Percentiles rank a stretch among this genome's conserved stretches.
phyloP scores from a whole-genome alignment of 2,888 invertebrate genomes.

The Conus canariensis region DNA sequence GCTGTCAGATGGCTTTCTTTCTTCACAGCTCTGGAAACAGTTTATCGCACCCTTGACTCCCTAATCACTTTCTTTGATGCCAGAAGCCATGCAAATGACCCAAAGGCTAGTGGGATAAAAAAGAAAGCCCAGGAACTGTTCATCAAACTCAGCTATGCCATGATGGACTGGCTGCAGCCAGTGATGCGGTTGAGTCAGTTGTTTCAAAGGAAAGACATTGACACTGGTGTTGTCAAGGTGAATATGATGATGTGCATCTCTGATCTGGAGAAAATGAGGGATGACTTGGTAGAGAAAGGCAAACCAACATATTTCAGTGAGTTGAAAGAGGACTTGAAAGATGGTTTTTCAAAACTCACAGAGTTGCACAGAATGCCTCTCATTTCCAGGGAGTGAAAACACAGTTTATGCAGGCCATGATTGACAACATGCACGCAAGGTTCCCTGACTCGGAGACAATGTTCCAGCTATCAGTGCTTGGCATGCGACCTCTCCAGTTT shows the following conservation, averaged over 20 bases:
- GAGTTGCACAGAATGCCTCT: too few relatives aligned
- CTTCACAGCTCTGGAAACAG: slow-evolving; percentile 47
- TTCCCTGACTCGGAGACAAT: too few relatives aligned
- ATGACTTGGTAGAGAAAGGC: too few relatives aligned
- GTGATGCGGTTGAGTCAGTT: slow-evolving; percentile 42
- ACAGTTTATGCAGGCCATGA: slow-evolving; percentile 18
- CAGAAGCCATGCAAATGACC: slow-evolving; percentile 38
- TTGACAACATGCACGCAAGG: too few relatives aligned
- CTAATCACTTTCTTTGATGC: slow-evolving; percentile 42
- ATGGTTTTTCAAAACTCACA: too few relatives aligned
- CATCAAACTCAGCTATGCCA: slow-evolving; percentile 41
- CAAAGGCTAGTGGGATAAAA: too few relatives aligned
- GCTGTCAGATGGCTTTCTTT: slow-evolving; percentile 50
- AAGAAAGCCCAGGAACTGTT: slow-evolving; percentile 48
- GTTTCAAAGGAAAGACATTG: slow-evolving; percentile 48
- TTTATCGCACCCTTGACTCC: slow-evolving; percentile 49
- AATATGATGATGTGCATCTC: slow-evolving; percentile 39
- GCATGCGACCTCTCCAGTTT: slow-evolving; percentile 50
- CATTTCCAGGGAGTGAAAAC: slow-evolving; percentile 28
- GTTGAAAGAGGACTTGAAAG: too few relatives aligned
- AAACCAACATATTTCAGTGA: too few relatives aligned
- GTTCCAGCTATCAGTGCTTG: slow-evolving; percentile 46
- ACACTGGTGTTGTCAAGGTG: slow-evolving; percentile 49
- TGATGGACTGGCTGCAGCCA: slow-evolving; percentile 51
- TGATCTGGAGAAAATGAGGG: slow-evolving; percentile 35